phyloP scores from a whole-genome alignment of 1,140 invertebrate species.

The Caenorhabditis briggsae region DNA sequence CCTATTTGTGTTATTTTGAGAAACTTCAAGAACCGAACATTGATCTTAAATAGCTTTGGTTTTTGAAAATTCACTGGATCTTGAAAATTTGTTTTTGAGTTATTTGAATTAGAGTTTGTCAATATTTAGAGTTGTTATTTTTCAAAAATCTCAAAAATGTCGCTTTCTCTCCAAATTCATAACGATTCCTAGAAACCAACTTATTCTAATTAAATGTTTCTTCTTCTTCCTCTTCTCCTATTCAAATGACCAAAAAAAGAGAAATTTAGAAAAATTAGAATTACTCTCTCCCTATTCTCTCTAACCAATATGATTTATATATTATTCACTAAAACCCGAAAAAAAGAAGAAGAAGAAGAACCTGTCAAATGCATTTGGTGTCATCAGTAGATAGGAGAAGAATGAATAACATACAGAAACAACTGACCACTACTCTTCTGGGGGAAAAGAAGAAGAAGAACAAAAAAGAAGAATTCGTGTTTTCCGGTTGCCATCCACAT shows the following conservation, averaged over 20 bases:
- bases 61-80: too few relatives aligned
- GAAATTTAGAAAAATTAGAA: background rate
- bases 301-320: slow-evolving; percentile 3
- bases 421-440: slow-evolving; percentile 20
- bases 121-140: too few relatives aligned
- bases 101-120: too few relatives aligned
- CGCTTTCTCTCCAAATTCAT: too few relatives aligned
- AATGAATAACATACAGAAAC: background rate
- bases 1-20: too few relatives aligned
- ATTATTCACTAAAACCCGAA: slow-evolving; percentile 1
- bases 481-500: too few relatives aligned
- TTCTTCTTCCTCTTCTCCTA: background rate
- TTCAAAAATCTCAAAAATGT: too few relatives aligned
- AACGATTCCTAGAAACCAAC: too few relatives aligned
- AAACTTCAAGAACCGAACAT: too few relatives aligned
- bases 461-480: background rate
- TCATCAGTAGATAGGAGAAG: background rate
- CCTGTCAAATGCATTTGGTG: slow-evolving; percentile 43
- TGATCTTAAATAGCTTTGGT: too few relatives aligned
- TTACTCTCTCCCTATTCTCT: background rate
- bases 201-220: too few relatives aligned
- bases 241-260: background rate
- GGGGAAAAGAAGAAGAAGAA: background rate
- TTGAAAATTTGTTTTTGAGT: too few relatives aligned
- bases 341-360: background rate